A percentile compares a stretch with the other conserved stretches of the same genome.
phyloP scores from a whole-genome alignment of 2,113 vertebrate genomes.

The Semnornis frantzii region DNA sequence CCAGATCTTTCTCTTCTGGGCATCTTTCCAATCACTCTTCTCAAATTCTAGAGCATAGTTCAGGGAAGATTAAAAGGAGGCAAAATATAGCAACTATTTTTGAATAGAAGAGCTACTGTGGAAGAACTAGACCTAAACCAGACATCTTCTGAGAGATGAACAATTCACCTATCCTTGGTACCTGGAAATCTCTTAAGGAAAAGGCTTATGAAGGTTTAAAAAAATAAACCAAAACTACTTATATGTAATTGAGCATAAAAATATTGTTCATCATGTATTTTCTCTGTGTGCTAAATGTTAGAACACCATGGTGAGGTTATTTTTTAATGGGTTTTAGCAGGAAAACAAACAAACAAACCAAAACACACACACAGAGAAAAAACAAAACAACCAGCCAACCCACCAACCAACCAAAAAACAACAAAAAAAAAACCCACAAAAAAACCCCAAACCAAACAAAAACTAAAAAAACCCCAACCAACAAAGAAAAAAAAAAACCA shows the following conservation, averaged over 20 bases:
- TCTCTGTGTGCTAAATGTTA: neutral
- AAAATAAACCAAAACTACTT: neutral
- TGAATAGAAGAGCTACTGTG: neutral
- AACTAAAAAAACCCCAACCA: too few relatives aligned
- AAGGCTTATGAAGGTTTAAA: neutral
- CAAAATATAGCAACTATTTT: neutral
- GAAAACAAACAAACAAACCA: neutral
- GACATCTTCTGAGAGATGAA: neutral
- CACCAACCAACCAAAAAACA: too few relatives aligned
- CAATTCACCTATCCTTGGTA: neutral
- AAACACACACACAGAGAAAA: too few relatives aligned
- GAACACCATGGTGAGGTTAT: neutral
- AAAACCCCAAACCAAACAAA: too few relatives aligned
- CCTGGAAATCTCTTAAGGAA: neutral
- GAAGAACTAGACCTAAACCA: neutral
- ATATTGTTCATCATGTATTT: neutral
- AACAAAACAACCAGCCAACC: too few relatives aligned
- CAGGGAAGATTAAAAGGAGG: neutral
- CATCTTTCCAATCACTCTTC: too few relatives aligned
- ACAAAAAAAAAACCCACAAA: too few relatives aligned
- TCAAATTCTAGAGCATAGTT: neutral
- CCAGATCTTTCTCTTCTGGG: too few relatives aligned
- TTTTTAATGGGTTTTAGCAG: neutral
- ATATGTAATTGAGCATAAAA: neutral
- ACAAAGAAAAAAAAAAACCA: too few relatives aligned